Evolutionary conservation across 1,140 invertebrate genomes (phyloP).

Genomic region (Eumeta japonica): DNA sequence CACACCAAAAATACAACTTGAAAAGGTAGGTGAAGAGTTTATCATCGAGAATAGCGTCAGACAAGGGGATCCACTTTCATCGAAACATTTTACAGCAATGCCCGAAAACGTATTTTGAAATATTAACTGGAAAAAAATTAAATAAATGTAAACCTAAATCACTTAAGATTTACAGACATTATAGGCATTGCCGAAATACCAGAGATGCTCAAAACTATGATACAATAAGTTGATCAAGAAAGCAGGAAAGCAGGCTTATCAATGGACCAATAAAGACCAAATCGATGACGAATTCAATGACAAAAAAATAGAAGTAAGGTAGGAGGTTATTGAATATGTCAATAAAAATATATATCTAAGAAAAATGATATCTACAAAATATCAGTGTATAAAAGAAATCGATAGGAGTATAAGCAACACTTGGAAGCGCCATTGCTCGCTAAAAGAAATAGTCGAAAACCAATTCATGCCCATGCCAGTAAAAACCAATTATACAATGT

Average conservation of each 20-base stretch:
- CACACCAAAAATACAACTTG: slow-evolving; percentile 12
- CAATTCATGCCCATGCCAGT: no score
- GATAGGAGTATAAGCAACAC: no score
- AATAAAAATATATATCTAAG: no score
- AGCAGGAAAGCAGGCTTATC: slow-evolving; percentile 1
- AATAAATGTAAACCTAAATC: slow-evolving; percentile 8
- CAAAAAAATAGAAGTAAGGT: no score
- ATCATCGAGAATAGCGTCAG: slow-evolving; percentile 15
- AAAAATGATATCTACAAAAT: no score
- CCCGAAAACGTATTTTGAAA: slow-evolving; percentile 12
- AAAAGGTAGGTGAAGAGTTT: slow-evolving; percentile 14
- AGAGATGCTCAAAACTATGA: not conserved
- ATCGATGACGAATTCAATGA: slow-evolving; percentile 3
- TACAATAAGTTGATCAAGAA: not conserved
- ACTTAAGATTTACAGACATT: slow-evolving; percentile 13
- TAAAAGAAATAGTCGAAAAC: no score
- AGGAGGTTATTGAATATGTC: no score
- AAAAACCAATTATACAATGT: no score
- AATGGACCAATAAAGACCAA: no score
- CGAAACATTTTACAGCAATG: slow-evolving; percentile 17
- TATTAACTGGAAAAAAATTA: slow-evolving; percentile 8
- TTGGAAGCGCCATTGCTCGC: no score
- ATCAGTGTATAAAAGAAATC: no score
- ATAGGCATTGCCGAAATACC: slow-evolving; percentile 7
- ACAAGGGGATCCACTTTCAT: slow-evolving; percentile 19